These are phyloP conservation scores for Tragelaphus buxtoni DNA, from an alignment of 2,113 vertebrate genomes.

Conservation along the genomic window DNA sequence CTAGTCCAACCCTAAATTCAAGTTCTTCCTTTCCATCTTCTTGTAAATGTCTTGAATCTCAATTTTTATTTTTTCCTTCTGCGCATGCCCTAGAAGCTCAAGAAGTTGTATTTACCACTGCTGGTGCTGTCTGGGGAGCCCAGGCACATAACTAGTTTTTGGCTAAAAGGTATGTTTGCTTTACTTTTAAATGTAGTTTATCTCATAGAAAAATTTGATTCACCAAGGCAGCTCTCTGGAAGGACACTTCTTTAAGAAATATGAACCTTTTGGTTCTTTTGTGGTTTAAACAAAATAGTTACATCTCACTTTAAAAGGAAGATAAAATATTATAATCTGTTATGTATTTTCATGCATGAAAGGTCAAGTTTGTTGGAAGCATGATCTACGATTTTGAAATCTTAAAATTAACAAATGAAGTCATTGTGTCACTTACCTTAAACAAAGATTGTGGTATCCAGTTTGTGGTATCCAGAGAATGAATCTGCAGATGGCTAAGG, in stretches of 20 bases:
- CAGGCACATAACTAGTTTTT: neutral
- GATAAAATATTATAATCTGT: neutral
- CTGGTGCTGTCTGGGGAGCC: neutral
- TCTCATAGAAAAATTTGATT: neutral
- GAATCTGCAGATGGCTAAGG: neutral
- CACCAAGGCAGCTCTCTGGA: neutral
- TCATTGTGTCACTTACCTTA: conserved; percentile 32
- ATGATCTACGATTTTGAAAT: neutral
- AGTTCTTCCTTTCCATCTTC: neutral
- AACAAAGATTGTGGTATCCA: neutral
- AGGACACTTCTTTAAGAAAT: neutral
- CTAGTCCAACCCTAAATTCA: neutral
- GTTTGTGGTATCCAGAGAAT: neutral
- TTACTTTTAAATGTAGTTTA: neutral
- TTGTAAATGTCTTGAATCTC: neutral
- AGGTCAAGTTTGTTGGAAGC: neutral
- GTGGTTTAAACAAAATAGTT: conserved; percentile 2
- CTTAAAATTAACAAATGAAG: conserved; percentile 27
- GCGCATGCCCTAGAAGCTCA: neutral
- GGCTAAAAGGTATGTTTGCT: neutral
- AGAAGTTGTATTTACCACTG: neutral
- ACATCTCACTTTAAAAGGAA: conserved; percentile 24
- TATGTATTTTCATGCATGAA: neutral
- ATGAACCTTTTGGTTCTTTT: neutral
- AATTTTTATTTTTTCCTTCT: neutral